These are phyloP conservation scores for Polydesmus complanatus DNA, from an alignment of 2,888 invertebrate genomes.

Conservation along the genomic window DNA sequence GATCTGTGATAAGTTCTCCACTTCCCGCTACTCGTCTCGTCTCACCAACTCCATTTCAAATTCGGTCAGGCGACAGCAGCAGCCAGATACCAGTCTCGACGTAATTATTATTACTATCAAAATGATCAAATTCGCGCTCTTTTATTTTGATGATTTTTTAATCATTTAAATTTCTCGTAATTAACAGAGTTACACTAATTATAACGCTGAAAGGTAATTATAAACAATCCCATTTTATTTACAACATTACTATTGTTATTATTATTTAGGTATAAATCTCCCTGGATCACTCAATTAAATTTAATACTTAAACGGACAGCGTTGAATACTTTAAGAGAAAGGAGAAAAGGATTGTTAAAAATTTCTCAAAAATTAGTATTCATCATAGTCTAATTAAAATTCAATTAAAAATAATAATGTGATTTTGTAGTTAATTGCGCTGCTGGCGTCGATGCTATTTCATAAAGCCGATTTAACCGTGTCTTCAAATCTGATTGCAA, in stretches of 20 bases:
- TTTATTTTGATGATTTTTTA: neutral
- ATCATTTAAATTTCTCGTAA: neutral
- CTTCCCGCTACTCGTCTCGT: constrained; percentile 49
- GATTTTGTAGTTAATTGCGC: neutral
- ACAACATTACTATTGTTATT: neutral
- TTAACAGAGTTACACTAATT: neutral
- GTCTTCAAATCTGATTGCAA: neutral
- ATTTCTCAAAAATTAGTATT: too few relatives aligned
- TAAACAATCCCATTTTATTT: neutral
- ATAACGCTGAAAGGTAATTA: neutral
- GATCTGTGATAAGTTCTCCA: constrained; percentile 62
- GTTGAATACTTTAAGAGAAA: neutral
- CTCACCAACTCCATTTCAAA: neutral
- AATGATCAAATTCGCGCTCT: too few relatives aligned
- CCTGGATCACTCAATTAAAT: neutral
- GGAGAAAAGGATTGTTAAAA: too few relatives aligned
- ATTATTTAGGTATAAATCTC: neutral
- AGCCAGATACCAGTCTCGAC: neutral
- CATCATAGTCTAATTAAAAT: too few relatives aligned
- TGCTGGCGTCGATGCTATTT: neutral
- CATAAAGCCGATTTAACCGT: neutral
- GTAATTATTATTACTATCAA: neutral
- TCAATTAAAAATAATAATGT: too few relatives aligned
- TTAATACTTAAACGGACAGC: neutral
- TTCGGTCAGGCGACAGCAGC: neutral